Evolutionary conservation across 1,140 invertebrate species (phyloP), one percentile per base, ranked within the genome.

Genomic region (Heliconius eleuchia): DNA sequence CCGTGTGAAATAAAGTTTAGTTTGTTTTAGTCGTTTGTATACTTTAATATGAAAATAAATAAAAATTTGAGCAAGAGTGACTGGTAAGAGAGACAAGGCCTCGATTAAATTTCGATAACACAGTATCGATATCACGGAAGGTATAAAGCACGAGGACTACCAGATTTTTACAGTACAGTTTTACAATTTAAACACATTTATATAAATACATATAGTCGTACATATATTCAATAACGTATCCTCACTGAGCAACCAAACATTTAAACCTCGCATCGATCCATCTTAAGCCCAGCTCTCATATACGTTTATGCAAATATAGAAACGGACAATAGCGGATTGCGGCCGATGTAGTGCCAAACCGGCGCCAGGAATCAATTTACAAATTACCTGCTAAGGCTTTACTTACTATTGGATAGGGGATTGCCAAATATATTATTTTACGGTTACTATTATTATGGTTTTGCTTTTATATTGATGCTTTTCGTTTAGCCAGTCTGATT

Each of bases 311-410:
- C 83, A 85, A 85, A 85, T 84, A 79, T 73, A 75, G 79, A 79
- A 74, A 71, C 72, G 80, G 82, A 80, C 81, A 81, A 85, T 83
- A 78, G 78, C 71, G 78, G 74, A 83, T 82, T 83, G 84, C 79
- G 79, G 77, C 76, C 76, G 80, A 82, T 83, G 73, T 80, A 75
- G 75, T 83, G 85, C 82, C 82, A 85, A 85, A 84, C 83, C 80
- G 83, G 83, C 83, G 83, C 80, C 83, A 79, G 80, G 80, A 85
- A 83, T 85, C 85, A 83, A 87, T 87, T 87, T 84, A 80, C 83
- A 86, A 87, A 84, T 86, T 87, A 84, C 83, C 82, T 81, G 80
- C 82, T 82, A 80, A 82, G 77, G 80, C 80, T 83, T 83, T 83
- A 80, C 77, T 85, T 78, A 66, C 74, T 70, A 76, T 42, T 71